Conservation (phyloP, 2,797 vertebrate species). For the Scyliorhinus canicula region DNA sequence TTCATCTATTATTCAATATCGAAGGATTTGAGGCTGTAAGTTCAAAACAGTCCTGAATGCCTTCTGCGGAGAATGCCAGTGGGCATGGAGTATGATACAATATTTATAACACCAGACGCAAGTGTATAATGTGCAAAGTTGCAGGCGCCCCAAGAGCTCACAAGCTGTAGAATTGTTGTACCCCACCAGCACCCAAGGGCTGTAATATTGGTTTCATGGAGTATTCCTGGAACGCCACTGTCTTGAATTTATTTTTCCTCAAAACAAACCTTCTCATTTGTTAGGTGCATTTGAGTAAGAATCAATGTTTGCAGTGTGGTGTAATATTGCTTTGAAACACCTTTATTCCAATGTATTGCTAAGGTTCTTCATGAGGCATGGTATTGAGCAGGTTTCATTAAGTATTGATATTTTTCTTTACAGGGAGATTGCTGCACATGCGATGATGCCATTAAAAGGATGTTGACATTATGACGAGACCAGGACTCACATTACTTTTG, state of each 20-base stretch:
- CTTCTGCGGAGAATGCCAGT: conserved; percentile 20
- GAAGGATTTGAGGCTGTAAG: conserved; percentile 14
- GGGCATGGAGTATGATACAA: not conserved
- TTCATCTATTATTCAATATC: conserved; percentile 31
- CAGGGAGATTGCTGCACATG: not conserved
- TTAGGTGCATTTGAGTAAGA: not conserved
- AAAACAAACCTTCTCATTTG: not conserved
- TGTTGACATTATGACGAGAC: not conserved
- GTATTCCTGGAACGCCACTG: not conserved
- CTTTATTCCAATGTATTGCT: not conserved
- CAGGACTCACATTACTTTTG: not conserved
- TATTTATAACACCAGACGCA: not conserved
- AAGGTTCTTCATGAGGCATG: not conserved
- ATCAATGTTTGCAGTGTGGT: not conserved
- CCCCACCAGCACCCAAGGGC: not conserved
- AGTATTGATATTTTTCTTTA: not conserved
- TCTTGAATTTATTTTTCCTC: not conserved
- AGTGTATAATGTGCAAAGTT: conserved; percentile 21
- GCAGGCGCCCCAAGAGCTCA: not conserved
- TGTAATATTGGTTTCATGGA: conserved; percentile 25
- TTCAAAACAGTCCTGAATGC: conserved; percentile 26
- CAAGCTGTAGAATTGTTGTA: not conserved
- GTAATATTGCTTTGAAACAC: not conserved
- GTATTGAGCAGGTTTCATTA: conserved; percentile 5
- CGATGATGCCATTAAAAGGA: not conserved